Percentiles rank a stretch among this genome's conserved stretches.
Evolutionary conservation across 1,140 invertebrate genomes (phyloP).

Genomic region (Penaeus indicus): DNA sequence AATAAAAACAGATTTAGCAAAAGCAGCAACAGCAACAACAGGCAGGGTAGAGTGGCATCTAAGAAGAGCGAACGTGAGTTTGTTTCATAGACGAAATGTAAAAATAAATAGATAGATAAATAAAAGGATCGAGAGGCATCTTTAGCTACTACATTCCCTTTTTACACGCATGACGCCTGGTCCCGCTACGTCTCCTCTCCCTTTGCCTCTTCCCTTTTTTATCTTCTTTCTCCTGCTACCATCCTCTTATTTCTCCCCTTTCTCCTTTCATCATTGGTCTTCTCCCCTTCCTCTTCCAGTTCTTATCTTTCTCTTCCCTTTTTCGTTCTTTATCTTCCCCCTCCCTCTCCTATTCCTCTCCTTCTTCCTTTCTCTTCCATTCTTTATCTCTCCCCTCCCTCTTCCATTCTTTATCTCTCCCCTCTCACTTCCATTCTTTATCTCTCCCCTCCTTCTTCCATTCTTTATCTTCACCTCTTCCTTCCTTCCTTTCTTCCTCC

Average conservation of each 20-base stretch:
- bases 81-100: neutral
- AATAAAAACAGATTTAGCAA: conserved; percentile 18
- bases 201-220: neutral
- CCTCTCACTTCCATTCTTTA: neutral
- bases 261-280: neutral
- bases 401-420: neutral
- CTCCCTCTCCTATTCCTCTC: neutral
- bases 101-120: too few relatives aligned
- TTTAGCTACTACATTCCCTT: neutral
- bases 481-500: neutral
- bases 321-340: neutral
- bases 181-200: neutral
- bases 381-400: neutral
- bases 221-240: neutral
- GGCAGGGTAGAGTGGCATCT: neutral
- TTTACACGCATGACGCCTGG: neutral
- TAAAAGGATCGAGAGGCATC: too few relatives aligned
- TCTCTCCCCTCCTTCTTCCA: neutral
- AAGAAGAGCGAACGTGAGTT: neutral
- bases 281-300: neutral
- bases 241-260: neutral
- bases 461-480: neutral
- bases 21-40: neutral
- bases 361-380: neutral
- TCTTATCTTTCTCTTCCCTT: neutral